Base-by-base conservation (phyloP, 2,113 vertebrate species). In the Spheniscus mendiculus region DNA sequence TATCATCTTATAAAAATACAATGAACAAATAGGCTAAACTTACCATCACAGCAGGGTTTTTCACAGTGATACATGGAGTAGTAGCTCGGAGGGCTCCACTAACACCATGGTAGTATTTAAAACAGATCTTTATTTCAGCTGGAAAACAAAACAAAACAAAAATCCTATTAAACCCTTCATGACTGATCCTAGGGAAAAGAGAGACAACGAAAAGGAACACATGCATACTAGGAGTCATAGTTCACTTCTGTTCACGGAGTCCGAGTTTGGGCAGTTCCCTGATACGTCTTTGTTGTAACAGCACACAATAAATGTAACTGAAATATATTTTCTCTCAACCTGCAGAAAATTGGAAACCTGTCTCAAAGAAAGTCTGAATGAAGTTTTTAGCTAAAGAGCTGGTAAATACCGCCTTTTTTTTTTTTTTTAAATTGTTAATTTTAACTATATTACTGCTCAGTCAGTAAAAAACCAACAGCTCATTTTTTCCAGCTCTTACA, bases 91-190 rank as follows among this genome's bases (percentile, higher is more conserved):
- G 98, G 63, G 99, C 99, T 95, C 99, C 99, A 77, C 99, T 99
- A 81, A 99, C 99, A 82, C 99, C 99, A 78, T 99, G 99, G 95
- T 99, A 99, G 90, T 99, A 99, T 91, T 99, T 99, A 94, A 99
- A 99, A 95, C 99, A 99, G 97, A 99, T 99, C 98, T 99, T 99
- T 88, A 99, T 99, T 98, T 99, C 99, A 80, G 99, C 99, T 99
- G 97, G 36, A 96, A 98, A 98, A 70, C 29, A 92, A 97, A 98
- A 70, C 29, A 92, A 97, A 93, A 74, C 52, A 84, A 94, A 72
- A 90, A 42, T 29, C 2, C 4, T 32, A 53, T 87, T 55, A 77
- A 91, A 62, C 30, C 50, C 50, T 74, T 87, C 21, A 30, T 55
- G 32, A 77, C 56, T 38, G 58, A 93, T 26, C 58, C 7, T 19